Evolutionary conservation across 2,113 vertebrate species (phyloP).

Genomic region (Cavia aperea): DNA sequence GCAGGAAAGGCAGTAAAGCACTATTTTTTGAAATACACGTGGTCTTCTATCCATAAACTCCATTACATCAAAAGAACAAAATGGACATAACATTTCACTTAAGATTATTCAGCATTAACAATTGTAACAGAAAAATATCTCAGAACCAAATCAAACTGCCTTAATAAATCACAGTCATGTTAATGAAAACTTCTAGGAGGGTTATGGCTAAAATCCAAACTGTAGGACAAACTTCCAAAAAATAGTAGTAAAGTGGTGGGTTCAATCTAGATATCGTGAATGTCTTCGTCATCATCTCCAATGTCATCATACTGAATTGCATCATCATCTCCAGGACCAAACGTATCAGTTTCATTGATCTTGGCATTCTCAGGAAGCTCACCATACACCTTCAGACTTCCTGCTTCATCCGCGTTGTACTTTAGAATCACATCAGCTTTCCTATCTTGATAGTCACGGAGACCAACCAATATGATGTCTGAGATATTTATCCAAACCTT

Average conservation of each 20-base stretch:
- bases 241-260: conserved; percentile 76
- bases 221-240: conserved; percentile 74
- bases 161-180: conserved; percentile 76
- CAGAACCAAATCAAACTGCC: conserved; percentile 74
- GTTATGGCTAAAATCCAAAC: conserved; percentile 74
- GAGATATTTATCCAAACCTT: neutral
- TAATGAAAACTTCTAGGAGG: conserved; percentile 75
- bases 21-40: too few relatives aligned
- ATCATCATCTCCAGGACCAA: too few relatives aligned
- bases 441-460: neutral
- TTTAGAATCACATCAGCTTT: neutral
- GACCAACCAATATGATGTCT: neutral
- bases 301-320: too few relatives aligned
- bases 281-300: too few relatives aligned
- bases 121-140: too few relatives aligned
- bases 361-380: neutral
- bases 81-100: too few relatives aligned
- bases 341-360: too few relatives aligned
- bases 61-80: too few relatives aligned
- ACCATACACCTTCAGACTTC: neutral
- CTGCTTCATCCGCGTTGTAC: neutral
- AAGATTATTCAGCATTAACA: too few relatives aligned
- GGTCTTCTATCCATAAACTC: too few relatives aligned
- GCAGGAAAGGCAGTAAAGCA: too few relatives aligned
- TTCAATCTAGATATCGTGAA: conserved; percentile 73